Conservation (phyloP, 2,888 invertebrate species). For the Dascillus cervinus region DNA sequence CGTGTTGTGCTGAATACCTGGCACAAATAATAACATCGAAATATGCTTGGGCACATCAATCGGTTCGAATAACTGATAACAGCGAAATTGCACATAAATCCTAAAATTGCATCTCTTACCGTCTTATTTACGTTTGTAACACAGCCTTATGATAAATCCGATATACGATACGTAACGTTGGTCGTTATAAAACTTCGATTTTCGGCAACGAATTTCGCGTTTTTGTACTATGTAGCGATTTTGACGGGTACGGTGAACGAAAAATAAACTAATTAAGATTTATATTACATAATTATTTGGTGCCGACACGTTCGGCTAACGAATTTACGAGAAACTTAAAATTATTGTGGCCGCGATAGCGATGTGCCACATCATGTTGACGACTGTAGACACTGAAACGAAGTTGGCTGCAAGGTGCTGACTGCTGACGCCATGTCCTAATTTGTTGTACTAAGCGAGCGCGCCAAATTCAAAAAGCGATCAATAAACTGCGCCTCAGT, state of each 20-base stretch:
- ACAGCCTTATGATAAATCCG: slow-evolving; percentile 32
- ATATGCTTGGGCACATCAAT: no score
- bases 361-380: slow-evolving; percentile 47
- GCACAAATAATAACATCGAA: not conserved
- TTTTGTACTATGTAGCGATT: slow-evolving; percentile 41
- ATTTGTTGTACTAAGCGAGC: slow-evolving; percentile 9
- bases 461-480: slow-evolving; percentile 30
- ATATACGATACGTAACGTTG: slow-evolving; percentile 30
- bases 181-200: slow-evolving; percentile 34
- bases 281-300: slow-evolving; percentile 41
- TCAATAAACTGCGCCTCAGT: no score
- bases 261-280: slow-evolving; percentile 32
- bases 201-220: slow-evolving; percentile 39
- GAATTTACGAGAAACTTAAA: slow-evolving; percentile 39
- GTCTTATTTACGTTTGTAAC: slow-evolving; percentile 30
- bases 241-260: slow-evolving; percentile 37
- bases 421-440: slow-evolving; percentile 14
- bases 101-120: slow-evolving; percentile 20
- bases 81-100: slow-evolving; percentile 4
- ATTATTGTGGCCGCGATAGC: slow-evolving; percentile 41
- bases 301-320: slow-evolving; percentile 39
- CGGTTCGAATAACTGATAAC: slow-evolving; percentile 1
- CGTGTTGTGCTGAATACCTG: slow-evolving; percentile 7
- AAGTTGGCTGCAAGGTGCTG: slow-evolving; percentile 25
- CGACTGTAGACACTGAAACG: slow-evolving; percentile 35